These are phyloP conservation scores for Tupaia chinensis DNA, from an alignment of 2,113 vertebrate genomes.

Conservation along the genomic window DNA sequence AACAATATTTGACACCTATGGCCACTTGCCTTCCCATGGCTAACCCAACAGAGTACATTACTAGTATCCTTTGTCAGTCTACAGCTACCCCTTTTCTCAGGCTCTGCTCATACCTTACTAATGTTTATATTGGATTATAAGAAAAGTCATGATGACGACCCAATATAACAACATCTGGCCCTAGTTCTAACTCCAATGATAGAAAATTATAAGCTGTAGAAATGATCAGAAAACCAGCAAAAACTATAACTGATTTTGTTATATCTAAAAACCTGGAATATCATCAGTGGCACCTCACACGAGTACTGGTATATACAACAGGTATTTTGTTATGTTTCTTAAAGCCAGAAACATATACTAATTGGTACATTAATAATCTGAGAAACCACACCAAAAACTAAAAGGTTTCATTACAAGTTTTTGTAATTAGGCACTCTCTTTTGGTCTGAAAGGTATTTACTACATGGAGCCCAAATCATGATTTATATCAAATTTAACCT, in stretches of 20 bases:
- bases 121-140: not conserved
- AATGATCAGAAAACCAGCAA: not conserved
- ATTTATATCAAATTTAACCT: not conserved
- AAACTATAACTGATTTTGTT: not conserved
- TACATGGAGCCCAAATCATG: not conserved
- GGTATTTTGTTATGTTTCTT: not conserved
- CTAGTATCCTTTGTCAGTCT: not conserved
- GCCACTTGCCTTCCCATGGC: not conserved
- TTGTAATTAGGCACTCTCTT: not conserved
- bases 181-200: not conserved
- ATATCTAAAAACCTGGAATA: not conserved
- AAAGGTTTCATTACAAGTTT: not conserved
- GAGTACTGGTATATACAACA: not conserved
- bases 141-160: too few relatives aligned
- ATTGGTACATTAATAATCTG: not conserved
- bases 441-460: not conserved
- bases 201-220: not conserved
- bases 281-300: not conserved
- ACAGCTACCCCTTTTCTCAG: not conserved
- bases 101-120: not conserved
- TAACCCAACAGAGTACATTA: not conserved
- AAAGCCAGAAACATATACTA: not conserved
- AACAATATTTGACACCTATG: not conserved
- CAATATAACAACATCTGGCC: not conserved
- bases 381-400: not conserved